Conservation (phyloP, 2,113 vertebrate species). For the Phainopepla nitens region DNA sequence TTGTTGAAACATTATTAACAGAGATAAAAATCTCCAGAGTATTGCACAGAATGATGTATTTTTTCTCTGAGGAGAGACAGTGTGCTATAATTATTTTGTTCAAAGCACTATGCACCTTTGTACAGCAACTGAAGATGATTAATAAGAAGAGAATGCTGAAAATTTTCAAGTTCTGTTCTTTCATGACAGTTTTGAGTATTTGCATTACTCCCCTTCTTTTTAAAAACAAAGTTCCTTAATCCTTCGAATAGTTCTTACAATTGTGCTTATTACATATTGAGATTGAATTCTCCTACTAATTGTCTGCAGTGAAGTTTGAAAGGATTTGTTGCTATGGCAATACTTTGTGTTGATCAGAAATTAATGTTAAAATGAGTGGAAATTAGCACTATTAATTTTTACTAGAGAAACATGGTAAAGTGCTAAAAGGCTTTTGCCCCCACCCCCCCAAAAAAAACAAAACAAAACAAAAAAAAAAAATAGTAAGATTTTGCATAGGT, state of each 20-base stretch:
- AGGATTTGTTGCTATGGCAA: constrained; percentile 55
- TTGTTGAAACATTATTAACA: not conserved
- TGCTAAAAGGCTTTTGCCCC: not conserved
- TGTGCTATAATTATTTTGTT: constrained; percentile 1
- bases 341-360: constrained; percentile 7
- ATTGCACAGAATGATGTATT: not conserved
- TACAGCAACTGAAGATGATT: not conserved
- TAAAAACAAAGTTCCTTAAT: not conserved
- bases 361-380: constrained; percentile 21
- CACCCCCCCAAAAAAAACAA: not conserved
- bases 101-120: not conserved
- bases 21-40: not conserved
- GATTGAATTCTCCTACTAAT: constrained; percentile 16
- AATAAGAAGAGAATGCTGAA: not conserved
- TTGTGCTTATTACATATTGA: not conserved
- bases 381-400: constrained; percentile 44
- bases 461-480: not conserved
- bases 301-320: not conserved
- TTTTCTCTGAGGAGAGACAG: not conserved
- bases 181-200: not conserved
- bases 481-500: not conserved
- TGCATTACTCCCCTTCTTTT: not conserved
- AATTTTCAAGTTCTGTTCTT: not conserved
- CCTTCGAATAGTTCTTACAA: not conserved
- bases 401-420: not conserved